Conservation (phyloP, 2,113 vertebrate genomes). For the Neotoma lepida region DNA sequence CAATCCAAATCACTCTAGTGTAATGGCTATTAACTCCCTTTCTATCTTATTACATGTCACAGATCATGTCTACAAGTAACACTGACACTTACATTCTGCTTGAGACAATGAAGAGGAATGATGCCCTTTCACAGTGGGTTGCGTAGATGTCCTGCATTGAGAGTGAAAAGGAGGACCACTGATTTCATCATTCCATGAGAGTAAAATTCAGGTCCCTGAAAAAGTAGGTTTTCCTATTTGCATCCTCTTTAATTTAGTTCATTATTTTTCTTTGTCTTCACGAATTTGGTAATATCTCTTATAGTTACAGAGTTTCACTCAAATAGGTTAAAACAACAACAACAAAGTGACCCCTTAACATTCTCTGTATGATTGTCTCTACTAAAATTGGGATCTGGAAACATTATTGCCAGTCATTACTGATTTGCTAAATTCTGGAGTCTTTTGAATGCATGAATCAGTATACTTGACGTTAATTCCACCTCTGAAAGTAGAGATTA, state of each 20-base stretch:
- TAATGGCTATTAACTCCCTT: neutral
- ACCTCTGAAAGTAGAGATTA: neutral
- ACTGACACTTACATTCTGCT: neutral
- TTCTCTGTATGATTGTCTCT: neutral
- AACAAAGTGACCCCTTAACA: neutral
- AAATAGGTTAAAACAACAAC: constrained; percentile 11
- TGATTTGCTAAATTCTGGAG: neutral
- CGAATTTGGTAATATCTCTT: neutral
- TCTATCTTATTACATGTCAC: neutral
- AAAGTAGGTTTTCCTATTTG: neutral
- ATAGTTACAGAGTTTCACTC: neutral
- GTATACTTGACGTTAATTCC: neutral
- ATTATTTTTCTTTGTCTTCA: neutral
- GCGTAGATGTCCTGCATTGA: neutral
- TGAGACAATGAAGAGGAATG: neutral
- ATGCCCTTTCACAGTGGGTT: neutral
- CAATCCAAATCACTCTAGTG: neutral
- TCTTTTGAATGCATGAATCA: neutral
- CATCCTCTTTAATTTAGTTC: neutral
- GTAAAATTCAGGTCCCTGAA: neutral
- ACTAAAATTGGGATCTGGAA: neutral
- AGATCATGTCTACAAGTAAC: neutral
- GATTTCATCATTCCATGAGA: neutral
- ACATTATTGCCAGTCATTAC: neutral
- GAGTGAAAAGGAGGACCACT: neutral